phyloP scores from a whole-genome alignment of 2,888 invertebrate species.

The Papilio protenor region DNA sequence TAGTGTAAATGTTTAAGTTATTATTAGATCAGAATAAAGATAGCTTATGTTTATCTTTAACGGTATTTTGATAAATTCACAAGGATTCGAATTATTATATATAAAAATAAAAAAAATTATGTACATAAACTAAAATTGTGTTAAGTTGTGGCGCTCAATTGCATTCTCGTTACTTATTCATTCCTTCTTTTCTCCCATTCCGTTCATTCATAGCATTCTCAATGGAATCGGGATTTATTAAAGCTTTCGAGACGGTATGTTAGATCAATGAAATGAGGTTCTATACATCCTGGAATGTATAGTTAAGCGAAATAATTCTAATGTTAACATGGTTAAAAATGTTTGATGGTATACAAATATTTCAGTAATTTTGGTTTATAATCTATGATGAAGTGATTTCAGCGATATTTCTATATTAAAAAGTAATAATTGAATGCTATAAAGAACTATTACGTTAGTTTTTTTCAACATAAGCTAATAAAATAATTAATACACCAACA shows the following conservation, averaged over 20 bases:
- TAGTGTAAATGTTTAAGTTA: not conserved
- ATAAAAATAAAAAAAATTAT: not conserved
- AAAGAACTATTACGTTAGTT: not conserved
- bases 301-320: not conserved
- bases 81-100: too few species aligned
- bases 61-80: too few species aligned
- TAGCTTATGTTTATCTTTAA: not conserved
- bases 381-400: too few species aligned
- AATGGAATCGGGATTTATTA: conserved; percentile 13
- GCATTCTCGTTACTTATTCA: conserved; percentile 13
- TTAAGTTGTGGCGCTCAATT: not conserved
- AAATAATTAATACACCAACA: not conserved
- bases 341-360: too few species aligned
- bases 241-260: conserved; percentile 5
- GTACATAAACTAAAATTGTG: not conserved
- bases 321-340: not conserved
- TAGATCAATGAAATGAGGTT: conserved; percentile 3
- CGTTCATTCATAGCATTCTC: conserved; percentile 5
- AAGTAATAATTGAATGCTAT: not conserved
- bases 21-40: not conserved
- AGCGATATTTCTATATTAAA: not conserved
- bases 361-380: too few species aligned
- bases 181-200: conserved; percentile 27
- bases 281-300: not conserved
- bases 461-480: not conserved